Percentiles rank a stretch among this genome's conserved stretches.
Conservation (phyloP, 2,888 invertebrate species). For the Eristalis intricaria region DNA sequence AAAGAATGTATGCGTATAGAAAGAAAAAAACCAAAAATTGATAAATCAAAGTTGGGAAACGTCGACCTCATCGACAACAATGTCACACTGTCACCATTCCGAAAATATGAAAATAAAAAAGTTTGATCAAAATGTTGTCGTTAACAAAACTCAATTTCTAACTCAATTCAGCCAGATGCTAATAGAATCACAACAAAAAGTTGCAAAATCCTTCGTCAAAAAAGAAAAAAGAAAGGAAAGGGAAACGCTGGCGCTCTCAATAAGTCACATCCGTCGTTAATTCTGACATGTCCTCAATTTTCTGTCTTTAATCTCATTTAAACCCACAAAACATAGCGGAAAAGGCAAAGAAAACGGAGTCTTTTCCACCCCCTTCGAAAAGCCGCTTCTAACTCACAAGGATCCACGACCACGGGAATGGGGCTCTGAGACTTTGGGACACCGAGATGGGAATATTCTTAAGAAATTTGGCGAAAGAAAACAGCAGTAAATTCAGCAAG, state of each 20-base stretch:
- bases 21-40: no score
- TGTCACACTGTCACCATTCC: not conserved
- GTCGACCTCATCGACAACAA: not conserved
- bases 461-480: slow-evolving; percentile 3
- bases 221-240: not conserved
- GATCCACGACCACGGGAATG: not conserved
- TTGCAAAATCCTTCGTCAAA: slow-evolving; percentile 24
- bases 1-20: no score
- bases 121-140: not conserved
- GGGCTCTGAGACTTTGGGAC: not conserved
- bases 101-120: not conserved
- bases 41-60: not conserved
- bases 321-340: slow-evolving; percentile 21
- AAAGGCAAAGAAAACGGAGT: not conserved
- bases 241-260: not conserved
- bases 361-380: not conserved
- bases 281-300: slow-evolving; percentile 34
- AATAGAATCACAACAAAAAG: slow-evolving; percentile 37
- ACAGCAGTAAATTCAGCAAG: not conserved
- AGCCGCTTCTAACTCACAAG: not conserved
- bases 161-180: slow-evolving; percentile 28
- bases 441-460: not conserved
- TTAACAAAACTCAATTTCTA: slow-evolving; percentile 2
- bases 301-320: slow-evolving; percentile 46
- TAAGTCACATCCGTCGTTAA: slow-evolving; percentile 41